Evolutionary conservation across 92 coral and sea anemone genomes (phyloP).

Genomic region (Siderastrea radians): DNA sequence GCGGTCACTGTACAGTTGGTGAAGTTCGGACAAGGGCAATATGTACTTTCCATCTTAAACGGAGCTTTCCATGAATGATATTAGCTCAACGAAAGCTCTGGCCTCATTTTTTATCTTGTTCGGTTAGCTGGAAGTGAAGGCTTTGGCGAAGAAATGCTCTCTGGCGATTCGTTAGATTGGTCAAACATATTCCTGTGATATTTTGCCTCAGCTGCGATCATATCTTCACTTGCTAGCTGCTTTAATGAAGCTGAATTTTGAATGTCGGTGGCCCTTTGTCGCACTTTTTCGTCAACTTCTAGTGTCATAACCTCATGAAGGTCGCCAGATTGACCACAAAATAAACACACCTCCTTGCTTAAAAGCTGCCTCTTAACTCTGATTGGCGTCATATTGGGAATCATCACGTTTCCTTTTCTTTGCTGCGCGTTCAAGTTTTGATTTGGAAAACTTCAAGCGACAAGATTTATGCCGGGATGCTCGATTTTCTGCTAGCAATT

Average conservation of each 20-base stretch:
- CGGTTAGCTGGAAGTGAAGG: too few species aligned
- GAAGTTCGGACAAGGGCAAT: too few species aligned
- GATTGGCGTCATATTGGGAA: background rate
- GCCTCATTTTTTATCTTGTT: too few species aligned
- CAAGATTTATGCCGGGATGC: conserved; percentile 41
- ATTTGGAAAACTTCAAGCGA: conserved; percentile 30
- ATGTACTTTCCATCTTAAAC: too few species aligned
- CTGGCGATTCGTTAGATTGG: conserved; percentile 4
- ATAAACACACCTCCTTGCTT: background rate
- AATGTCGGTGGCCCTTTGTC: conserved; percentile 7
- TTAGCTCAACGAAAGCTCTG: too few species aligned
- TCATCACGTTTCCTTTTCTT: conserved; percentile 14
- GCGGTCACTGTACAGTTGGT: background rate
- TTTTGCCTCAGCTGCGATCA: conserved; percentile 3
- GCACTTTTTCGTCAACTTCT: too few species aligned
- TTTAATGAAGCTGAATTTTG: background rate
- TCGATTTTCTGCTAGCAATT: background rate
- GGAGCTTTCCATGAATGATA: too few species aligned
- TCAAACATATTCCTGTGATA: conserved; percentile 25
- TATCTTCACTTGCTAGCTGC: too few species aligned
- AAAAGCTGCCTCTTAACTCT: background rate
- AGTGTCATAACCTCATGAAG: too few species aligned
- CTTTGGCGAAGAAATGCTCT: background rate
- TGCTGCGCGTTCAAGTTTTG: conserved; percentile 24
- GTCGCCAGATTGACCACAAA: too few species aligned